Percentiles rank a stretch among this genome's conserved stretches.
These are phyloP conservation scores for Drosophila dives DNA, from an alignment of 2,888 invertebrate genomes.

Conservation along the genomic window DNA sequence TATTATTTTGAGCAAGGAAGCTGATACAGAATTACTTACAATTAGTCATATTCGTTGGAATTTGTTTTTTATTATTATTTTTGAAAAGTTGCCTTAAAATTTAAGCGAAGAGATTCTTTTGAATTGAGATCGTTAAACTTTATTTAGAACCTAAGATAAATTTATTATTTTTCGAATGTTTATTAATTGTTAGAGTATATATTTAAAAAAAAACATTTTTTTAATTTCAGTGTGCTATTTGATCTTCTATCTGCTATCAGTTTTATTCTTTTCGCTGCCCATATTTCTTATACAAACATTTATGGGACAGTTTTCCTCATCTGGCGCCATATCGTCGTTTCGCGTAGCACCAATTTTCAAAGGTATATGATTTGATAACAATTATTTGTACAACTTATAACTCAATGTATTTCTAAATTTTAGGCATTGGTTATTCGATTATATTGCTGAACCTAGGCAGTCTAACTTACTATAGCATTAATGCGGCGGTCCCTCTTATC, in stretches of 20 bases:
- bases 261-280: constrained; percentile 87
- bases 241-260: constrained; percentile 74
- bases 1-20: background rate
- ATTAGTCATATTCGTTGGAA: background rate
- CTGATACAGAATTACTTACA: background rate
- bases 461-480: constrained; percentile 92
- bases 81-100: background rate
- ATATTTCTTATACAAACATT: constrained; percentile 94
- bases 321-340: constrained; percentile 93
- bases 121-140: too few species aligned
- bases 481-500: constrained; percentile 93
- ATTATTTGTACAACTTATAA: background rate
- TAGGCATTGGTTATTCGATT: constrained; percentile 88
- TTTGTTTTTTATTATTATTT: background rate
- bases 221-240: constrained; percentile 73
- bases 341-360: constrained; percentile 94
- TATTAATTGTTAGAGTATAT: background rate
- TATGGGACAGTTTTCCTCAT: constrained; percentile 93
- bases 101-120: background rate
- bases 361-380: constrained; percentile 86
- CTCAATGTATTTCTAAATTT: background rate
- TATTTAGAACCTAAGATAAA: background rate
- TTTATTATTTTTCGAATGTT: background rate
- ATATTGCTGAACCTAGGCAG: constrained; percentile 92
- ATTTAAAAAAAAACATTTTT: background rate